Base-by-base conservation (phyloP, 2,888 invertebrate genomes). In the Cerceris rybyensis region DNA sequence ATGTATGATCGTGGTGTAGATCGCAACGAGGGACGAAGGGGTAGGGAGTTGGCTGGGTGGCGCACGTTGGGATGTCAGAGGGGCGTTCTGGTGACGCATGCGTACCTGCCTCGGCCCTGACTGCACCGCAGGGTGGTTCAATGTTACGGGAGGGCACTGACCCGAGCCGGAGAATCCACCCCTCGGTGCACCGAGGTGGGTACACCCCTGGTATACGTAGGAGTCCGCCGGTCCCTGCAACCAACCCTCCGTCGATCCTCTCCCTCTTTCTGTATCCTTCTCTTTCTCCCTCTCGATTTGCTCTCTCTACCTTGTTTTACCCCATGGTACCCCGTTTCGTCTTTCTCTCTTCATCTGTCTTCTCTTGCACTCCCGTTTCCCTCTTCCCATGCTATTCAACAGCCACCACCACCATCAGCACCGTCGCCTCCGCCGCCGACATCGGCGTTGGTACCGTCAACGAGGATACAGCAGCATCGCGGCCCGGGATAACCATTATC, bases 141-240 rank as follows among this genome's bases (percentile, higher is more conserved):
- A 92, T 92, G 92, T 92, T 92, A 92, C 91, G 88, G 88, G 90
- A 91, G 92, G 92, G 89, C 92, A 91, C 88, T 92, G 92, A 92
- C 92, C 92, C 91, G 89, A 89, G 88, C 89, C 80, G 84, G 88
- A 88, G 88, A 87, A 87, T 87, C 90, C 89, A 91, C 88, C 89
- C 90, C 86, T 85, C 88, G 88, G 85, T 90, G 90, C 89, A 90
- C 88, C 88, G 87, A 88, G 88, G 89, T 89, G 88, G 90, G 86
- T 91, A 91, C 90, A 91, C 88, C 89, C 90, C 90, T 90, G 89
- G 87, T 86, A 83, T 79, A 82, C 84, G 81, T 82, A 82, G 78
- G 74, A 78, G 75, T 66, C 80, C 81, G 83, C 75, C 82, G 74
- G 64, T 76, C 82, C 82, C 77, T 78, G 80, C 84, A 78, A 78